A percentile compares a stretch with the other conserved stretches of the same genome.
Conservation (phyloP, 2,113 vertebrate species). For the Sinosuthora webbiana region DNA sequence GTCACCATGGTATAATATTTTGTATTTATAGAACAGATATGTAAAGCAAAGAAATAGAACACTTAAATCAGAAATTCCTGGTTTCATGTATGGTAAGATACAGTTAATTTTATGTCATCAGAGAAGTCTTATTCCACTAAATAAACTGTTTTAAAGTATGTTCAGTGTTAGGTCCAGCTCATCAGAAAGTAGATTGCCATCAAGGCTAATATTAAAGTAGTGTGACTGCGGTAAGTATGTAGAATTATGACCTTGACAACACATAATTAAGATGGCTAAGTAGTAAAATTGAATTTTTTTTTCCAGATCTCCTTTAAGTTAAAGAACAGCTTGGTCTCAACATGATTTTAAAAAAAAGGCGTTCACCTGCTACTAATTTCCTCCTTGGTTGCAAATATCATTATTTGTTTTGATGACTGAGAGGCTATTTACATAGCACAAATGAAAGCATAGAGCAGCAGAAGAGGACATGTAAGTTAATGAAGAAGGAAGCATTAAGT, state of each 20-base stretch:
- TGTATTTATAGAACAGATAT: background rate
- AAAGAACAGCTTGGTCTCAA: constrained; percentile 59
- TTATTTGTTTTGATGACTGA: constrained; percentile 62
- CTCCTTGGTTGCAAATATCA: constrained; percentile 54
- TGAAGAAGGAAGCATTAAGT: constrained; percentile 68
- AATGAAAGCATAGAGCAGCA: constrained; percentile 59
- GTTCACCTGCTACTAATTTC: constrained; percentile 66
- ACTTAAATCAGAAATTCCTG: background rate
- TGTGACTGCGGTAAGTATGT: background rate
- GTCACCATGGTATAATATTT: background rate
- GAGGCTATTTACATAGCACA: constrained; percentile 65
- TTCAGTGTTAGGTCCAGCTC: background rate
- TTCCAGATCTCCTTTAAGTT: constrained; percentile 21
- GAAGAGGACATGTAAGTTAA: constrained; percentile 70
- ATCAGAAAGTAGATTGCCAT: background rate
- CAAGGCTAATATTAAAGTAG: background rate
- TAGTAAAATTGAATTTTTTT: background rate
- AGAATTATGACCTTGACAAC: constrained; percentile 28
- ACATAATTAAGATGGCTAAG: constrained; percentile 8
- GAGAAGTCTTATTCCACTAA: background rate
- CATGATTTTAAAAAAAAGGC: constrained; percentile 40
- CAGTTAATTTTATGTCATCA: background rate
- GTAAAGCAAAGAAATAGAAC: background rate
- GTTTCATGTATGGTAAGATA: background rate
- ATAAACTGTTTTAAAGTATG: background rate